phyloP scores from a whole-genome alignment of 2,113 vertebrate genomes.

The Spilogale gracilis region DNA sequence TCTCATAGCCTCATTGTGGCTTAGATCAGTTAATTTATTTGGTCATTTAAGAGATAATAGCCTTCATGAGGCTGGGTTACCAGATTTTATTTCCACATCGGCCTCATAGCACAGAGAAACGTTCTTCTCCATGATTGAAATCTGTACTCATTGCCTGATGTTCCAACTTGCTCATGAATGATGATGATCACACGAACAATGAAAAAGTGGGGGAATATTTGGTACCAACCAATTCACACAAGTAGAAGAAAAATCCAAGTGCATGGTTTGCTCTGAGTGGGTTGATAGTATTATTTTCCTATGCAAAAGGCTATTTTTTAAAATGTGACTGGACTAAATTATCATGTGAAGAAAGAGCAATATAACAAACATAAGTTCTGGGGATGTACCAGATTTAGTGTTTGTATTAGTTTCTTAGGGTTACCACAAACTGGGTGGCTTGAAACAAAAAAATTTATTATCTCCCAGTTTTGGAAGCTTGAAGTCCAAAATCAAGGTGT shows the following conservation, averaged over 20 bases:
- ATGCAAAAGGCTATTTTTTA: neutral
- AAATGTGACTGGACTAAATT: neutral
- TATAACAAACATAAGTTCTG: neutral
- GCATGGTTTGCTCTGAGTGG: neutral
- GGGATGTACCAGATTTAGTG: neutral
- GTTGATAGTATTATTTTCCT: slow-evolving; percentile 32
- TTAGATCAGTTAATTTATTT: slow-evolving; percentile 24
- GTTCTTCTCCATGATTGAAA: neutral
- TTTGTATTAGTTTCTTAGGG: neutral
- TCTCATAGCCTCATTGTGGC: neutral
- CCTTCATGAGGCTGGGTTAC: neutral
- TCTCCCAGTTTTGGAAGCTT: neutral
- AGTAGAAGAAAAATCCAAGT: neutral
- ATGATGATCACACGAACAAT: neutral
- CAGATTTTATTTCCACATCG: slow-evolving; percentile 58
- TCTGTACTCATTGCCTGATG: neutral
- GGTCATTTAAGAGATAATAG: slow-evolving; percentile 47
- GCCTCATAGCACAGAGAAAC: neutral
- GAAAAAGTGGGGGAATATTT: neutral
- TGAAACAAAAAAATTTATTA: neutral
- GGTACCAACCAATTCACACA: neutral
- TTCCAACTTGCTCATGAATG: neutral
- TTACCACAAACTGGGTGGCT: neutral
- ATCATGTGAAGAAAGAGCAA: neutral
- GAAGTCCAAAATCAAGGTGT: neutral